phyloP scores from a whole-genome alignment of 2,888 invertebrate species.

The Drosophila subsilvestris region DNA sequence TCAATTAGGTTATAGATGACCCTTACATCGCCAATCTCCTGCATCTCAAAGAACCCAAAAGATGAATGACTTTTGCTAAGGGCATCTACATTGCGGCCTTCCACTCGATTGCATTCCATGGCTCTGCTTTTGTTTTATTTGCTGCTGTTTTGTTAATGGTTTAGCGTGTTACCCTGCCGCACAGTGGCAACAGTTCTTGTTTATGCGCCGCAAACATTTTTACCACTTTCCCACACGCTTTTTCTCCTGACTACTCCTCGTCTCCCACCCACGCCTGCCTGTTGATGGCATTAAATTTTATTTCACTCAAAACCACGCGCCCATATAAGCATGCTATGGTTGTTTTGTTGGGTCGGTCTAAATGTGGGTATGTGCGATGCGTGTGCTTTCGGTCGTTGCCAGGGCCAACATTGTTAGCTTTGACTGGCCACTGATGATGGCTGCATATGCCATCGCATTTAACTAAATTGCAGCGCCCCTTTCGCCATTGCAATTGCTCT shows the following conservation, averaged over 20 bases:
- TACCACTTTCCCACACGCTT: slow-evolving; percentile 42
- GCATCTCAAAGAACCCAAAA: neutral
- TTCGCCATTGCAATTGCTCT: slow-evolving; percentile 55
- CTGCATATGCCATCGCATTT: slow-evolving; percentile 60
- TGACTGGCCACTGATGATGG: slow-evolving; percentile 42
- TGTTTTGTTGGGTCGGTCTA: slow-evolving; percentile 31
- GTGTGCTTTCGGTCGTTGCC: slow-evolving; percentile 39
- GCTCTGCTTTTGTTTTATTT: slow-evolving; percentile 63
- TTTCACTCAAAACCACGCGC: slow-evolving; percentile 62
- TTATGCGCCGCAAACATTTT: slow-evolving; percentile 80
- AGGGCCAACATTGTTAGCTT: slow-evolving; percentile 59
- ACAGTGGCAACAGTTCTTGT: slow-evolving; percentile 76
- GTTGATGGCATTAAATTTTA: slow-evolving; percentile 74
- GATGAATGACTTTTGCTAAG: slow-evolving; percentile 8
- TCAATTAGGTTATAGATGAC: neutral
- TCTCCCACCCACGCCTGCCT: slow-evolving; percentile 47
- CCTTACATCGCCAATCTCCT: neutral
- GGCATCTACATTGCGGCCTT: slow-evolving; percentile 25
- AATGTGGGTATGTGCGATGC: slow-evolving; percentile 23
- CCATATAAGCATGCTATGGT: slow-evolving; percentile 59
- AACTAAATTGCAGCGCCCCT: slow-evolving; percentile 62
- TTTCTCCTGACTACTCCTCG: no score
- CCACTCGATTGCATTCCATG: slow-evolving; percentile 22
- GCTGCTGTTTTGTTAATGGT: slow-evolving; percentile 77
- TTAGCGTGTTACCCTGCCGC: slow-evolving; percentile 69